These are phyloP conservation scores for Ennomos fuscantarius DNA, from an alignment of 2,888 invertebrate genomes.

Conservation along the genomic window DNA sequence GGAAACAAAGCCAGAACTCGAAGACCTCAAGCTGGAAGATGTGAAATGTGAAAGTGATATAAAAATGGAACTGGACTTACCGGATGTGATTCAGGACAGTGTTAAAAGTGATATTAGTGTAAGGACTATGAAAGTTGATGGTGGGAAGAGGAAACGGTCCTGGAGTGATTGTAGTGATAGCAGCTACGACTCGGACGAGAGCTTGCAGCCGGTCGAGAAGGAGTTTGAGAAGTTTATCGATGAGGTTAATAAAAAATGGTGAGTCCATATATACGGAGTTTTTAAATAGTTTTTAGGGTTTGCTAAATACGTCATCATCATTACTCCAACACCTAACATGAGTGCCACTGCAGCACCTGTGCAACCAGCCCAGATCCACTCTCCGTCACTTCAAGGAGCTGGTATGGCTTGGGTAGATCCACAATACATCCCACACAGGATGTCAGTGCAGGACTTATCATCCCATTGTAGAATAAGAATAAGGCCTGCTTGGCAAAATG, in stretches of 20 bases:
- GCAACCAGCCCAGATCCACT: too few species aligned
- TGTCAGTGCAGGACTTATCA: too few species aligned
- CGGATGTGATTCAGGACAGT: constrained; percentile 40
- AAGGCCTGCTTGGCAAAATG: too few species aligned
- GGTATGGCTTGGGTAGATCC: too few species aligned
- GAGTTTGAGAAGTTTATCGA: constrained; percentile 76
- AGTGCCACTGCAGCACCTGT: too few species aligned
- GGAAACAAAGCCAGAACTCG: constrained; percentile 25
- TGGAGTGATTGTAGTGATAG: constrained; percentile 69
- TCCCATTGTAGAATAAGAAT: too few species aligned
- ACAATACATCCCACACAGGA: too few species aligned
- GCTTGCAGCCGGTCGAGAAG: constrained; percentile 71
- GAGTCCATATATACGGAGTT: constrained; percentile 44
- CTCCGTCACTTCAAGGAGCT: too few species aligned
- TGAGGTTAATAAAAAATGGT: constrained; percentile 80
- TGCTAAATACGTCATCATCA: too few species aligned
- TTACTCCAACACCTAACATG: too few species aligned
- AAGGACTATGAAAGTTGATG: constrained; percentile 36
- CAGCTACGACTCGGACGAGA: constrained; percentile 74
- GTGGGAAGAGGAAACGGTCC: constrained; percentile 68
- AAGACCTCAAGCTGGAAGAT: constrained; percentile 31
- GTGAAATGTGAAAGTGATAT: constrained; percentile 25
- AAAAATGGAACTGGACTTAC: constrained; percentile 40
- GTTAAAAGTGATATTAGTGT: constrained; percentile 41
- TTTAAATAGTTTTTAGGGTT: too few species aligned